Base-by-base conservation (phyloP, 2,888 invertebrate species). In the Caenorhabditis auriculariae region DNA sequence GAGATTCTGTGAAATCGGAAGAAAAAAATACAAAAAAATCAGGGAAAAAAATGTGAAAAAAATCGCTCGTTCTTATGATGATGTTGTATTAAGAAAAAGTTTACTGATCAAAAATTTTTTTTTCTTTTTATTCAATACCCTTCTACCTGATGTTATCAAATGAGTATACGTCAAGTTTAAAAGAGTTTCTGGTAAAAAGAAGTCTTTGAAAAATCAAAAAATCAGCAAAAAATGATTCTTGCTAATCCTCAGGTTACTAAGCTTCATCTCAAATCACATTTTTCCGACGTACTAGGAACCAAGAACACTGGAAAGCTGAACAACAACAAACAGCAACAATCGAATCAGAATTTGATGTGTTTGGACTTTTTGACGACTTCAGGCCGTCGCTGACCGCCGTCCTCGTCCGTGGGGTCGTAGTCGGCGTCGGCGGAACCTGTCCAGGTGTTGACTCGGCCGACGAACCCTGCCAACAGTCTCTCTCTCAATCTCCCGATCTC, bases 301-400 rank as follows among this genome's bases (percentile, higher is more conserved):
- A n/a, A n/a, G n/a, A 24, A 45, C 35, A 35, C 4, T 9, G 35
- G 41, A 55, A 29, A 50, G 19, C 3, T 28, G 23, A 26, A 35
- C 43, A 6, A 24, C 44, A 57, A 35, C 3, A 41, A 27, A 7
- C 21, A 32, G 43, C 41, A 42, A 17, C 7, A 35, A 35, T 15
- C 5, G n/a, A 32, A 32, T 60, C 52, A 62, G 41, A 62, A 62
- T 37, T 62, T 62, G 45, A 62, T 58, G 21, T 62, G 62, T 27
- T 62, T 62, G 6, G 50, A 47, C 1, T 47, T 32, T 23, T 41
- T 37, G 5, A 6, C 23, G 27, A 4, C 19, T 5, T 28, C 28
- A 29, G 3, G n/a, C 4, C 17, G 4, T 7, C 37, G 24, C n/a
- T 35, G 26, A 27, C 54, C 57, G 9, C 9, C 9, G 9, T 12